These are phyloP conservation scores for Leucoraja ocellata DNA, from an alignment of 2,797 vertebrate genomes.

Conservation along the genomic window DNA sequence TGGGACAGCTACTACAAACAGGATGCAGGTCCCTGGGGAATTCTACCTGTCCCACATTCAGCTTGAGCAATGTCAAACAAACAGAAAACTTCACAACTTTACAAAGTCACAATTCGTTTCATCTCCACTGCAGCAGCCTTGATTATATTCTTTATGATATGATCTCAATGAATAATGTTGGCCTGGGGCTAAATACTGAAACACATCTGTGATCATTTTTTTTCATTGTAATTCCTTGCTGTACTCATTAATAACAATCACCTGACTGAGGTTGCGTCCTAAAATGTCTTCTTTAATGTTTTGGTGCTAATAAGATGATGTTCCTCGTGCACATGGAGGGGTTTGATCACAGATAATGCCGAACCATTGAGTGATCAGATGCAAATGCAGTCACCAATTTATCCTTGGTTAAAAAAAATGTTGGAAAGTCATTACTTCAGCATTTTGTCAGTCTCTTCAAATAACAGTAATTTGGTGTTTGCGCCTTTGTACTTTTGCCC, in stretches of 20 bases:
- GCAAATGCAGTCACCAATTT: constrained; percentile 5
- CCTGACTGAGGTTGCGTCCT: neutral
- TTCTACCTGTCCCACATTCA: constrained; percentile 20
- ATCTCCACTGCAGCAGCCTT: constrained; percentile 17
- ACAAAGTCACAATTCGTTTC: constrained; percentile 25
- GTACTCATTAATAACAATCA: constrained; percentile 37
- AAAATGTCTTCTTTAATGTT: constrained; percentile 35
- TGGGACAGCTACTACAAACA: constrained; percentile 19
- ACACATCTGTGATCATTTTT: constrained; percentile 38
- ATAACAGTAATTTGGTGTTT: neutral
- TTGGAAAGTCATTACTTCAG: neutral
- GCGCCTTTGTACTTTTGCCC: neutral
- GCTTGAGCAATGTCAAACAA: neutral
- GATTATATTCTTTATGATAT: constrained; percentile 26
- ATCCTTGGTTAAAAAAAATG: neutral
- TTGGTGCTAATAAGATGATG: constrained; percentile 14
- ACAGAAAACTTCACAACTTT: constrained; percentile 19
- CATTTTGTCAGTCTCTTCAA: neutral
- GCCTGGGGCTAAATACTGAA: constrained; percentile 36
- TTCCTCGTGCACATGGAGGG: neutral
- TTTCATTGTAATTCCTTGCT: constrained; percentile 35
- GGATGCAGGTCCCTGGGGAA: neutral
- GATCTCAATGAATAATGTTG: constrained; percentile 32
- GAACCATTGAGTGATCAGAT: neutral
- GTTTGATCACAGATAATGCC: constrained; percentile 21